Evolutionary conservation across 2,113 vertebrate genomes (phyloP), one percentile per base, ranked within the genome.

Genomic region (Rhynchopsitta pachyrhyncha): DNA sequence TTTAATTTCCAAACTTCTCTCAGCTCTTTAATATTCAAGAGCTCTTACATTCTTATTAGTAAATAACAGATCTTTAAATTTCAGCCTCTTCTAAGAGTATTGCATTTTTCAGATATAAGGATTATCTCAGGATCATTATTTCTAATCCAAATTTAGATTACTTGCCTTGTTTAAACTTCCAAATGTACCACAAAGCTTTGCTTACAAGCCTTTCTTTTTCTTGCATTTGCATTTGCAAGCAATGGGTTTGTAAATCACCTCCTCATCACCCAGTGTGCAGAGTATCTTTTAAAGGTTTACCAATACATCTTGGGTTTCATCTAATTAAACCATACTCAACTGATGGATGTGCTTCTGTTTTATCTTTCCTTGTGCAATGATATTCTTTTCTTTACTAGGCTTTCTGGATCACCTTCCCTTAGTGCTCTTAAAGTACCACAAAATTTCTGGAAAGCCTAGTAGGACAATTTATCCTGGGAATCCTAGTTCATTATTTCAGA

Each of bases 11-110:
- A 86, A 17, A 82, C 9, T 88, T 93, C 13, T 74, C 53, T 78
- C 29, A 64, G 8, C 35, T 49, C 4, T 86, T 94, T 68, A 90
- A 78, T 89, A 81, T 81, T 94, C 39, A 67, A 77, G 9, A 77
- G 35, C 16, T 41, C 29, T 93, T 88, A 39, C 7, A 47, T 68
- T 86, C 64, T 70, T 60, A 86, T 92, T 76, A 92, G 60, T 76
- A 95, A 93, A 88, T 62, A 88, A 82, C 10, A 77, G 62, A 66
- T 55, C 37, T 84, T 73, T 88, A 70, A 50, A 92, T 92, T 92
- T 47, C 24, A 86, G 5, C 27, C 16, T 80, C 9, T 80, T 88
- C 37, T 68, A 78, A 68, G 22, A 57, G 9, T 37, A 66, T 42
- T 22, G 2, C 22, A 14, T 63, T 82, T 93, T 79, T 95, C 35